phyloP scores from a whole-genome alignment of 64 coral and sea anemone genomes.

The Montipora cactus region DNA sequence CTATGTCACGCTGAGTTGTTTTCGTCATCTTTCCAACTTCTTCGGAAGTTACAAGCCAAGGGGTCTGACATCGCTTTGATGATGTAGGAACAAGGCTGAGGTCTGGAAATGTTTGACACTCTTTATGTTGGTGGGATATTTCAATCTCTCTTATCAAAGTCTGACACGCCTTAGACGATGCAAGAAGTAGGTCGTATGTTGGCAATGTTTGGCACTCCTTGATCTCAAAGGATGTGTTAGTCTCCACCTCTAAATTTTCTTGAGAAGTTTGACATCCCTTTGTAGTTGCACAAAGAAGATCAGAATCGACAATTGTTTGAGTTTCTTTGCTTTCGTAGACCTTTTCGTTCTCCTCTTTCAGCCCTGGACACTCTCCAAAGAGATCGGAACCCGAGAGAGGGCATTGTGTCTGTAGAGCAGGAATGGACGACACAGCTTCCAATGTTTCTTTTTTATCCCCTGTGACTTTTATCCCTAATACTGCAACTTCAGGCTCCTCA shows the following conservation, averaged over 20 bases:
- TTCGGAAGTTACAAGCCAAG: background rate
- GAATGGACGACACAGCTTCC: background rate
- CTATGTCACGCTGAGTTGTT: background rate
- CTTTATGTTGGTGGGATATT: background rate
- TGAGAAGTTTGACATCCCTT: constrained; percentile 17
- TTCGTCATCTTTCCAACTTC: background rate
- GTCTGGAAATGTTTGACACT: background rate
- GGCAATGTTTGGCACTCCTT: background rate
- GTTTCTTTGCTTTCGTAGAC: background rate
- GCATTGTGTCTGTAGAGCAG: background rate
- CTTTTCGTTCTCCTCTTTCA: background rate
- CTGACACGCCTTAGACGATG: background rate
- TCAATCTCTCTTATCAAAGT: background rate
- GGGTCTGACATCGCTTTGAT: background rate
- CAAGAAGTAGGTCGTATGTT: background rate
- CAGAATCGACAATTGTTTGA: background rate
- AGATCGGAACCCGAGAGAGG: background rate
- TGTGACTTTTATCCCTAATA: background rate
- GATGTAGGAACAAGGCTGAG: background rate
- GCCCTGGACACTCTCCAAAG: background rate
- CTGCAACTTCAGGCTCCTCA: background rate
- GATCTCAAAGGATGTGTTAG: background rate
- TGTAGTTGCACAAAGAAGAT: background rate
- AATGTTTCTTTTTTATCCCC: background rate
- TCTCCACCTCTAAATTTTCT: background rate